Evolutionary conservation across 2,113 vertebrate species (phyloP).

Genomic region (Poeciliopsis prolifica): DNA sequence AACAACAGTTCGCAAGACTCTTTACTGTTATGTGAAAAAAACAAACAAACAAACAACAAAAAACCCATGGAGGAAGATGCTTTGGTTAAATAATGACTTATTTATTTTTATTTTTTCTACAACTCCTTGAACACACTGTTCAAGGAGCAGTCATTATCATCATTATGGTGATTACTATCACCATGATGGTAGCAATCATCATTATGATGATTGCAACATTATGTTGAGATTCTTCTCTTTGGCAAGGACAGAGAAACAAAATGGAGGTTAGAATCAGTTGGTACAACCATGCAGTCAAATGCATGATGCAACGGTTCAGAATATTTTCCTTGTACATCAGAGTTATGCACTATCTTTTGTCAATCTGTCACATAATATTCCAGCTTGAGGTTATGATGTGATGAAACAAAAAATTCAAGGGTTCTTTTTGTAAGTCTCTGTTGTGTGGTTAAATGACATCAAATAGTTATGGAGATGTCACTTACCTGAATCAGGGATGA

Average conservation of each 20-base stretch:
- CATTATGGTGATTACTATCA: no score
- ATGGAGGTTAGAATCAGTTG: neutral
- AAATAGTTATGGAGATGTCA: neutral
- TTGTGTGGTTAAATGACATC: neutral
- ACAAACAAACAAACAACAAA: no score
- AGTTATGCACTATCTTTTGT: neutral
- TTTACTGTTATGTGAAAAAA: neutral
- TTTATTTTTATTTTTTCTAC: neutral
- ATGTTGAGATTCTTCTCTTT: neutral
- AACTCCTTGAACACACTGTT: neutral
- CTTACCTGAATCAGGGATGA: slow-evolving; percentile 93
- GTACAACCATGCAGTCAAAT: neutral
- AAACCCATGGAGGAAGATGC: neutral
- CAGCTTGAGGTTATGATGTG: neutral
- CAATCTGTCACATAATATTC: neutral
- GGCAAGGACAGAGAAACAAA: neutral
- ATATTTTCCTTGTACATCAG: neutral
- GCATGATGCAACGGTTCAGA: neutral
- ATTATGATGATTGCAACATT: neutral
- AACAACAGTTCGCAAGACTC: neutral
- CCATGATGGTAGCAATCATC: no score
- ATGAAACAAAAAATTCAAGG: neutral
- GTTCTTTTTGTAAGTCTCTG: neutral
- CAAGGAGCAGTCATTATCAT: no score
- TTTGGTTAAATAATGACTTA: neutral